phyloP scores from a whole-genome alignment of 2,888 invertebrate genomes.

The Sinopyrophorus schimmeli region DNA sequence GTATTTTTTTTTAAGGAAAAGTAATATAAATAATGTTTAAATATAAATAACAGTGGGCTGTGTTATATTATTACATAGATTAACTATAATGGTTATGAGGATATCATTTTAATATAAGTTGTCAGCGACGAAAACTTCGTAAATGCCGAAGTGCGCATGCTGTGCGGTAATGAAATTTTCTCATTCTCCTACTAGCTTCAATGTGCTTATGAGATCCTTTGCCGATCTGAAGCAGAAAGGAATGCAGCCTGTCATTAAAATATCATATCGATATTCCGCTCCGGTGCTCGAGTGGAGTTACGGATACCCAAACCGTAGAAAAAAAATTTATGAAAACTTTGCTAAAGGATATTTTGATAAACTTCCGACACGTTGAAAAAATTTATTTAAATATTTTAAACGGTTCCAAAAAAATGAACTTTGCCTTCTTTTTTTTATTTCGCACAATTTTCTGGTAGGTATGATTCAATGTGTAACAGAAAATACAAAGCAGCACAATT shows the following conservation, averaged over 20 bases:
- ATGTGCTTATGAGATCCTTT: slow-evolving; percentile 24
- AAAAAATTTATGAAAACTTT: too few relatives aligned
- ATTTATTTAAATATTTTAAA: background rate
- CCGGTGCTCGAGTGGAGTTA: slow-evolving; percentile 4
- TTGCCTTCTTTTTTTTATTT: too few relatives aligned
- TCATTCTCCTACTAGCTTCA: slow-evolving; percentile 12
- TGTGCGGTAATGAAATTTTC: slow-evolving; percentile 23
- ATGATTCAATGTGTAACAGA: too few relatives aligned
- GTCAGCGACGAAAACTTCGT: slow-evolving; percentile 9
- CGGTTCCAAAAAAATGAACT: too few relatives aligned
- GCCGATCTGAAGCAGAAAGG: slow-evolving; percentile 18
- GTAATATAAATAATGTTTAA: too few relatives aligned
- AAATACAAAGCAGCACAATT: too few relatives aligned
- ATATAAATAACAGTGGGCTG: too few relatives aligned
- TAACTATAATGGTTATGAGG: too few relatives aligned
- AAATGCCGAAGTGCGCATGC: slow-evolving; percentile 21
- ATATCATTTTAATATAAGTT: too few relatives aligned
- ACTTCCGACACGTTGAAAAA: slow-evolving; percentile 4
- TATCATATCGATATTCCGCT: slow-evolving; percentile 26
- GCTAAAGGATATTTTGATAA: slow-evolving; percentile 9
- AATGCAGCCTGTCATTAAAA: slow-evolving; percentile 29
- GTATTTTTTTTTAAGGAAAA: too few relatives aligned
- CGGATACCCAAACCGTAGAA: slow-evolving; percentile 1
- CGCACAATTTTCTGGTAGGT: too few relatives aligned
- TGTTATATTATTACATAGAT: too few relatives aligned